Evolutionary conservation across 2,888 invertebrate species (phyloP).

Genomic region (Copidosoma aretas): DNA sequence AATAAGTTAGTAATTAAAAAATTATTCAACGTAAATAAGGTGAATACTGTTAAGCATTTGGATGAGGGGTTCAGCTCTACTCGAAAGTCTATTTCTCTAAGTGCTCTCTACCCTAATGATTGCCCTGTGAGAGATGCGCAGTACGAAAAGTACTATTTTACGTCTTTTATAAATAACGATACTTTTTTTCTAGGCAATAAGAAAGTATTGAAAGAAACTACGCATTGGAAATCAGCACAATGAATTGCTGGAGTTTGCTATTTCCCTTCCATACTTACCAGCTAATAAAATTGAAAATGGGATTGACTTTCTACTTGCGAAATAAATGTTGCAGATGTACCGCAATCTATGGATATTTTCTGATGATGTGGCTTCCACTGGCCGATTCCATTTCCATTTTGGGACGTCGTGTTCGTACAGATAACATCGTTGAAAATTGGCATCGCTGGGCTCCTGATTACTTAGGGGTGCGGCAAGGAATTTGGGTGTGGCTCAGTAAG

Average conservation of each 20-base stretch:
- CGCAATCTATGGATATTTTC: background rate
- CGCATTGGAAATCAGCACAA: background rate
- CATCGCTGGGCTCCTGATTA: background rate
- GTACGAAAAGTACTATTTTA: no score
- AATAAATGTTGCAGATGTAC: background rate
- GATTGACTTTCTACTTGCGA: background rate
- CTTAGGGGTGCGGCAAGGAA: background rate
- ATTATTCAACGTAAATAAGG: no score
- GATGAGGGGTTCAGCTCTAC: no score
- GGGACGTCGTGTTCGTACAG: background rate
- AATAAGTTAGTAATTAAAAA: no score
- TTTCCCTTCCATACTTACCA: background rate
- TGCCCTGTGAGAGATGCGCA: no score
- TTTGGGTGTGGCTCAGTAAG: background rate
- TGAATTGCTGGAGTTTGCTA: conserved; percentile 2
- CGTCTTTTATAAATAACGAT: no score
- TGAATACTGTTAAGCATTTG: no score
- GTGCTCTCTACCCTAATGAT: no score
- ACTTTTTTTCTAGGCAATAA: background rate
- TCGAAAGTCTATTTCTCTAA: no score
- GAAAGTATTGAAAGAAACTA: conserved; percentile 1
- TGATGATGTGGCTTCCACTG: background rate
- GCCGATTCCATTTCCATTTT: background rate
- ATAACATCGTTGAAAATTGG: background rate
- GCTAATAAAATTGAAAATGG: background rate